Conservation (phyloP, 2,888 invertebrate species). For the Diaperis boleti region DNA sequence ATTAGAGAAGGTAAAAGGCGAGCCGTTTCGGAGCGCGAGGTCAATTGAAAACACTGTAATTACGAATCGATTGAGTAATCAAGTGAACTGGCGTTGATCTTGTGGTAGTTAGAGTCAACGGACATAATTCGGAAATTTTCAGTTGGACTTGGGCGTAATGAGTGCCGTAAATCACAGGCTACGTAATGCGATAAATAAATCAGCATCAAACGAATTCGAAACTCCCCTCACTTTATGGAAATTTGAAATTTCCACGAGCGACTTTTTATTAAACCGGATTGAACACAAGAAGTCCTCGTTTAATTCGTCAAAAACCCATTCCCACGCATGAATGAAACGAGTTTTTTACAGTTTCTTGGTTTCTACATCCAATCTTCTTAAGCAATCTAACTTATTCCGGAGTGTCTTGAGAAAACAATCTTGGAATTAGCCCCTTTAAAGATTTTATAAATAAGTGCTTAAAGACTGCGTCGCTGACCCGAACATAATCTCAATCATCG, state of each 20-base stretch:
- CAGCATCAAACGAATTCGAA: constrained; percentile 39
- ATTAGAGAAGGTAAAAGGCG: constrained; percentile 21
- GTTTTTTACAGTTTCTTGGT: constrained; percentile 41
- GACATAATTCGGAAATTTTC: constrained; percentile 28
- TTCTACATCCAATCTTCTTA: constrained; percentile 25
- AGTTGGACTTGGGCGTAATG: no score
- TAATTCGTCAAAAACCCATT: constrained; percentile 44
- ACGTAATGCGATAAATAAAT: constrained; percentile 43
- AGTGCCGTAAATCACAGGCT: constrained; percentile 41
- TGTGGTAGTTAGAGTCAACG: constrained; percentile 19
- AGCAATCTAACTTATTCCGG: constrained; percentile 18
- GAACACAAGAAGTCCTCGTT: constrained; percentile 42
- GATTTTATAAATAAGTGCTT: constrained; percentile 34
- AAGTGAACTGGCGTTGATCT: constrained; percentile 24
- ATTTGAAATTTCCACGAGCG: constrained; percentile 39
- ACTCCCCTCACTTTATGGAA: constrained; percentile 43
- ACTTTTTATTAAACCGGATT: constrained; percentile 43
- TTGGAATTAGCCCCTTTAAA: constrained; percentile 31
- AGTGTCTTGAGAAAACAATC: constrained; percentile 33
- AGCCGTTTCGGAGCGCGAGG: constrained; percentile 9
- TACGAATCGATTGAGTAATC: constrained; percentile 43
- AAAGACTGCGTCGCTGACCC: constrained; percentile 28
- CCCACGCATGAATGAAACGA: constrained; percentile 40
- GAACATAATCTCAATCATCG: constrained; percentile 29
- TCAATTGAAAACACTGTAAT: constrained; percentile 39